These are phyloP conservation scores for Mus pahari DNA, from an alignment of 2,113 vertebrate genomes.

Conservation along the genomic window DNA sequence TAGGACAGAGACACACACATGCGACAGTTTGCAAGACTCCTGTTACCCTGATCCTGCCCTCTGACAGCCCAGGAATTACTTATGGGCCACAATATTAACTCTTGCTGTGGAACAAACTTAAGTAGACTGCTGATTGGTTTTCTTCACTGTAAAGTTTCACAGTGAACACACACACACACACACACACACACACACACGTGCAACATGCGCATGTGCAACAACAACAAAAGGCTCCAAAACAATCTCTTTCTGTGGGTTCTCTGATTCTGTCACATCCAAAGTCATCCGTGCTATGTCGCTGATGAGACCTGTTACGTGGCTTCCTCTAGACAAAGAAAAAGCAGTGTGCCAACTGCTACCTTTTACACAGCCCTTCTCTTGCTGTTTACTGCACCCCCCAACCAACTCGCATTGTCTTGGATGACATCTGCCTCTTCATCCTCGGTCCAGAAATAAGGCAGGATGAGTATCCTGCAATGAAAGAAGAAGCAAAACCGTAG, in stretches of 20 bases:
- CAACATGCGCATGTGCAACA: too few species aligned
- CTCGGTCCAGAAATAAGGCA: neutral
- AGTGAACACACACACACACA: neutral
- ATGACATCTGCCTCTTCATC: neutral
- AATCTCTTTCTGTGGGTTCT: neutral
- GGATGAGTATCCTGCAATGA: neutral
- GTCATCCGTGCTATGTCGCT: neutral
- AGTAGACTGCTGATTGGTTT: neutral
- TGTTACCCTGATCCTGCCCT: neutral
- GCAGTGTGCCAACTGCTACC: neutral
- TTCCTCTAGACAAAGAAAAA: neutral
- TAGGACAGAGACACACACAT: neutral
- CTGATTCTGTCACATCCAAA: neutral
- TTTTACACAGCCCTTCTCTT: neutral
- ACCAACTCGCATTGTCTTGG: neutral
- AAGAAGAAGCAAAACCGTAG: neutral
- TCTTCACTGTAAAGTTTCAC: neutral
- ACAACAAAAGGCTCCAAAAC: neutral
- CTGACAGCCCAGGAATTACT: neutral
- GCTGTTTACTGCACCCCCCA: neutral
- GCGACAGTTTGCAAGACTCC: neutral
- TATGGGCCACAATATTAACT: neutral
- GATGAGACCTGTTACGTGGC: neutral
- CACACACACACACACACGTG: neutral
- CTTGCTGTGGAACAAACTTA: neutral